These are phyloP conservation scores for Neosalanx taihuensis DNA, from an alignment of 2,797 vertebrate genomes.

Conservation along the genomic window DNA sequence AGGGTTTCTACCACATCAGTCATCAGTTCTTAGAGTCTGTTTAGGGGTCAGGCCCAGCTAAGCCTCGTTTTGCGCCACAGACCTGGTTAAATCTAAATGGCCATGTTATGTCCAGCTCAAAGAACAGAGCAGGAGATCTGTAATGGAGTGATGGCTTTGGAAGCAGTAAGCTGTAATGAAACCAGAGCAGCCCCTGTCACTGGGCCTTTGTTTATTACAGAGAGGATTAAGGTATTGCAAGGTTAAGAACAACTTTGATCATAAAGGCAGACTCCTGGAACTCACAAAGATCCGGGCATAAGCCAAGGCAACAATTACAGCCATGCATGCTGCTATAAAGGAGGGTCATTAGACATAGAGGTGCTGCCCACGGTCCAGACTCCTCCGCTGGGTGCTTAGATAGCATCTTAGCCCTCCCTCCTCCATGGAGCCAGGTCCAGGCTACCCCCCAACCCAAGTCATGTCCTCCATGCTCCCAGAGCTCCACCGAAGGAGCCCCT, in stretches of 20 bases:
- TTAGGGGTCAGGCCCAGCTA: conserved; percentile 29
- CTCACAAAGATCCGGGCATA: conserved; percentile 28
- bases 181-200: conserved; percentile 53
- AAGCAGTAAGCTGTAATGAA: conserved; percentile 53
- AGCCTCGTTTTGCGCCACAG: conserved; percentile 17
- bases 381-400: conserved; percentile 49
- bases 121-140: conserved; percentile 15
- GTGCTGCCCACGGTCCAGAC: conserved; percentile 49
- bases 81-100: conserved; percentile 35
- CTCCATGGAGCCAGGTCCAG: conserved; percentile 30
- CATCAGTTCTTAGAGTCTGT: conserved; percentile 34
- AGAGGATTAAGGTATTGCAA: conserved; percentile 59
- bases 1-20: conserved; percentile 17
- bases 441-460: conserved; percentile 26
- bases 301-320: conserved; percentile 69
- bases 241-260: conserved; percentile 69
- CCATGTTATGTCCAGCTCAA: conserved; percentile 34
- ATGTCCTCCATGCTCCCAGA: conserved; percentile 27
- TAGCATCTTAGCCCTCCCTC: conserved; percentile 55
- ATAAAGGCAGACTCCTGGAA: conserved; percentile 57
- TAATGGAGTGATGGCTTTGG: conserved; percentile 31
- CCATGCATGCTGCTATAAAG: conserved; percentile 19
- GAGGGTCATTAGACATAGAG: conserved; percentile 57
- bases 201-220: conserved; percentile 55
- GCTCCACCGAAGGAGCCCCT: neutral